Conservation (phyloP, 2,113 vertebrate species). For the Carettochelys insculpta region DNA sequence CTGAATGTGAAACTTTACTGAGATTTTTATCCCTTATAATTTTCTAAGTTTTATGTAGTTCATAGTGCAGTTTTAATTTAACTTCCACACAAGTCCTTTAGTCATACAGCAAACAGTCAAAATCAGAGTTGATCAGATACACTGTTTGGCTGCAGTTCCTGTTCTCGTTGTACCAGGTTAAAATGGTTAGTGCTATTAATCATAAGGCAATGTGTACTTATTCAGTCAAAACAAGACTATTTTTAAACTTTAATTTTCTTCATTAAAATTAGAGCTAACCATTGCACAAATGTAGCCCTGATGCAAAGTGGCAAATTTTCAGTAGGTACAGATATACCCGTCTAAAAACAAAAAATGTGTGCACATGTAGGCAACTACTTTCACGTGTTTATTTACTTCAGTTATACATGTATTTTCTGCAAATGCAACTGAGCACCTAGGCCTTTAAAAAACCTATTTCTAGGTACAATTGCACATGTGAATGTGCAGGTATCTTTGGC, state of each 20-base stretch:
- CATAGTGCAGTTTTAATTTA: neutral
- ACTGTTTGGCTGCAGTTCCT: neutral
- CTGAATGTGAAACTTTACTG: conserved; percentile 44
- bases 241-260: conserved; percentile 28
- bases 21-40: conserved; percentile 8
- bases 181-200: conserved; percentile 17
- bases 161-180: neutral
- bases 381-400: neutral
- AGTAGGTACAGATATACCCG: neutral
- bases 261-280: neutral
- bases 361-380: neutral
- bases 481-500: neutral
- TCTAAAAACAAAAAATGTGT: neutral
- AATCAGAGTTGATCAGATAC: conserved; percentile 12
- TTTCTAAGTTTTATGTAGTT: conserved; percentile 41
- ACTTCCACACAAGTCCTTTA: conserved; percentile 4
- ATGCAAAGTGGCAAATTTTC: neutral
- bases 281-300: neutral
- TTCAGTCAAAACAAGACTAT: neutral
- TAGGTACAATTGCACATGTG: neutral
- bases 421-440: neutral
- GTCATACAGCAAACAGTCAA: neutral
- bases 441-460: neutral
- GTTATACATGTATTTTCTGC: neutral
- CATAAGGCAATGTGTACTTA: neutral